Evolutionary conservation across 2,888 invertebrate species (phyloP).

Genomic region (Peribatodes rhomboidaria): DNA sequence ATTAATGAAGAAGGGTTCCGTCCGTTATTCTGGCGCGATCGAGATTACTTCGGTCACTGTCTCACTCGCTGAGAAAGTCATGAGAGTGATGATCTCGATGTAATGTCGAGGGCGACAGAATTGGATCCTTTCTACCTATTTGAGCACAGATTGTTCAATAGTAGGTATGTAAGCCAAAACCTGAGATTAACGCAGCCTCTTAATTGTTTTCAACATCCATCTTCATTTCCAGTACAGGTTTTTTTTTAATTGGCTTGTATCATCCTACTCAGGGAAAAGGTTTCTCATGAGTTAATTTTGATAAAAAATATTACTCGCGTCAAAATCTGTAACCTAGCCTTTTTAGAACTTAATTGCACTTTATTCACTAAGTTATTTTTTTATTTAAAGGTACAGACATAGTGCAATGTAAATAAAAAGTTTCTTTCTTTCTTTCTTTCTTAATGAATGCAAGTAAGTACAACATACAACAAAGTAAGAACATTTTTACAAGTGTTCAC

Average conservation of each 20-base stretch:
- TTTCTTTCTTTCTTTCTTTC: too few relatives aligned
- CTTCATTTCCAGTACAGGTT: constrained; percentile 29
- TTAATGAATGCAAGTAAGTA: too few relatives aligned
- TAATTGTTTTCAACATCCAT: constrained; percentile 39
- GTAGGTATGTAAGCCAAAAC: background rate
- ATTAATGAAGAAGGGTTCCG: constrained; percentile 62
- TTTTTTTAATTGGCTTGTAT: background rate
- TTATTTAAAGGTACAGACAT: too few relatives aligned
- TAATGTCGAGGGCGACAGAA: too few relatives aligned
- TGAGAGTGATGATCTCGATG: too few relatives aligned
- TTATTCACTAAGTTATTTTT: too few relatives aligned
- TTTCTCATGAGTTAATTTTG: background rate
- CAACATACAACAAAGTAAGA: too few relatives aligned
- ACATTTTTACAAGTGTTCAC: background rate
- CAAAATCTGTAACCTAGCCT: background rate
- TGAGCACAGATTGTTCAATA: background rate
- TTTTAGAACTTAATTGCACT: too few relatives aligned
- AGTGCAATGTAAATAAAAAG: too few relatives aligned
- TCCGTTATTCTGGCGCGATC: background rate
- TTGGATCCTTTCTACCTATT: constrained; percentile 5
- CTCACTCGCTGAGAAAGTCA: too few relatives aligned
- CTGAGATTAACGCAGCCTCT: constrained; percentile 37
- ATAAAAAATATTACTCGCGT: background rate
- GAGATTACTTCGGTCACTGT: too few relatives aligned
- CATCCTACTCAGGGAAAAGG: background rate